Evolutionary conservation across 2,888 invertebrate species (phyloP).

Genomic region (Eupithecia subumbrata): DNA sequence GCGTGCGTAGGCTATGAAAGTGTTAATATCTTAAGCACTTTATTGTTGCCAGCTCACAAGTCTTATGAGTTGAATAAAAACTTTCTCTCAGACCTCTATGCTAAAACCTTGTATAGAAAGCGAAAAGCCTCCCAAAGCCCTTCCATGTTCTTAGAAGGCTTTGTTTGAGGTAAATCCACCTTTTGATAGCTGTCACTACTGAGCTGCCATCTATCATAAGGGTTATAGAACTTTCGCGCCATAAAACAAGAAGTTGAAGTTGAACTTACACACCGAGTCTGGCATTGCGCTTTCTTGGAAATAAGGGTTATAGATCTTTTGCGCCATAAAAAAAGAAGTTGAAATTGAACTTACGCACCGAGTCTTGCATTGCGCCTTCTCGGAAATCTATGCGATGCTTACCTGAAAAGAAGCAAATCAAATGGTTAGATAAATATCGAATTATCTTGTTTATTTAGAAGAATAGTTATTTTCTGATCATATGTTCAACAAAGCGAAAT

Average conservation of each 20-base stretch:
- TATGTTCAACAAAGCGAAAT: not conserved
- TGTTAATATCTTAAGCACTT: not conserved
- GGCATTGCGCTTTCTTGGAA: slow-evolving; percentile 48
- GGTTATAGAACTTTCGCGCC: not conserved
- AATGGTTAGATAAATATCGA: slow-evolving; percentile 31
- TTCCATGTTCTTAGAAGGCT: slow-evolving; percentile 2
- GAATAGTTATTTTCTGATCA: not conserved
- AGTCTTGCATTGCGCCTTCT: slow-evolving; percentile 36
- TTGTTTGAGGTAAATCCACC: slow-evolving; percentile 26
- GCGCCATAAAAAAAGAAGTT: not conserved
- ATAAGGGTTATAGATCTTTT: no score
- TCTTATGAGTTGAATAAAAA: not conserved
- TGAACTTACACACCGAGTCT: no score
- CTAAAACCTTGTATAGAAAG: slow-evolving; percentile 4
- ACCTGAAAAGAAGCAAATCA: slow-evolving; percentile 64
- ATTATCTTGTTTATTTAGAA: not conserved
- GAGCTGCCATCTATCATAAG: slow-evolving; percentile 7
- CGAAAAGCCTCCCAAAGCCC: not conserved
- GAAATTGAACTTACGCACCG: not conserved
- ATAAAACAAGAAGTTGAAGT: slow-evolving; percentile 1
- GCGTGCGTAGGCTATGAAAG: not conserved
- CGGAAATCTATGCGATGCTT: slow-evolving; percentile 55
- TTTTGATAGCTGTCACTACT: slow-evolving; percentile 13
- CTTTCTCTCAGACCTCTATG: not conserved
- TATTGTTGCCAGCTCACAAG: not conserved